A percentile compares a stretch with the other conserved stretches of the same genome.
phyloP scores from a whole-genome alignment of 2,888 invertebrate species.

The Lithodes maja region DNA sequence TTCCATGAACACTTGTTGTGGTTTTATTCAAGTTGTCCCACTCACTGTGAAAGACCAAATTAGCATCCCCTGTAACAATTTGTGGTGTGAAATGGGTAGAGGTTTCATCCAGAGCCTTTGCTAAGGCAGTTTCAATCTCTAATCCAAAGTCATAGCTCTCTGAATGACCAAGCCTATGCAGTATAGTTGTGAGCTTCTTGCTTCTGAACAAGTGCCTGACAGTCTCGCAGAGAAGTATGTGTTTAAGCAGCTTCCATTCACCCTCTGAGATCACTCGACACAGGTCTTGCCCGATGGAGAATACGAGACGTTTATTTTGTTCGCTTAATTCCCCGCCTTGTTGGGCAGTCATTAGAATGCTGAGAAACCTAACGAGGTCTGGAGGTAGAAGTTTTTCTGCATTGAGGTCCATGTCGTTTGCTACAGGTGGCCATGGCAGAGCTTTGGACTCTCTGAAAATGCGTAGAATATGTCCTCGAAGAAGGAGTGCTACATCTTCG shows the following conservation, averaged over 20 bases:
- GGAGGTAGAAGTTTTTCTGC: neutral
- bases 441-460: neutral
- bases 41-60: conserved; percentile 19
- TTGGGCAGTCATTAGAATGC: neutral
- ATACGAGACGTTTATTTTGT: neutral
- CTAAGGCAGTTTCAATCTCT: conserved; percentile 29
- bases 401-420: conserved; percentile 10
- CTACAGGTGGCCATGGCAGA: neutral
- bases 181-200: conserved; percentile 23
- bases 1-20: conserved; percentile 22
- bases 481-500: neutral
- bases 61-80: conserved; percentile 20
- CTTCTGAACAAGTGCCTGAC: conserved; percentile 23
- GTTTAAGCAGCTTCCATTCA: neutral
- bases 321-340: neutral
- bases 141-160: conserved; percentile 2
- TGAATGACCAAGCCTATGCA: conserved; percentile 15
- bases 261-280: conserved; percentile 4
- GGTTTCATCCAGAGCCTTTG: conserved; percentile 12
- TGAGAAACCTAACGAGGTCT: conserved; percentile 8
- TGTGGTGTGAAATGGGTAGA: conserved; percentile 24
- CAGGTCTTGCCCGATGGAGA: neutral
- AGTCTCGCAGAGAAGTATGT: conserved; percentile 11
- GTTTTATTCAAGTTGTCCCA: conserved; percentile 34
- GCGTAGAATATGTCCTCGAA: conserved; percentile 19